These are phyloP conservation scores for Didymodactylos carnosus DNA, from an alignment of 2,888 invertebrate genomes.

Conservation along the genomic window DNA sequence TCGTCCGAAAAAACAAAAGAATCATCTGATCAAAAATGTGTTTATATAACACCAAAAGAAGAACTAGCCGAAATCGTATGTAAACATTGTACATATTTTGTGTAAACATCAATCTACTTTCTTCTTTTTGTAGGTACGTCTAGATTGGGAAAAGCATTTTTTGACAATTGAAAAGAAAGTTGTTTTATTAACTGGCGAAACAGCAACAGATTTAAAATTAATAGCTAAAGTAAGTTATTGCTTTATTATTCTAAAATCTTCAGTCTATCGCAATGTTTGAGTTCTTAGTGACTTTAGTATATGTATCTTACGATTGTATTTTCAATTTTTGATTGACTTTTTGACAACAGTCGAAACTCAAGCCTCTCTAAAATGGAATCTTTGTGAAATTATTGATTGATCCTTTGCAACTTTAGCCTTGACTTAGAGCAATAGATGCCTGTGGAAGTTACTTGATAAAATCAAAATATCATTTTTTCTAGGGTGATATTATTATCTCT, in stretches of 20 bases:
- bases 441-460: too few relatives aligned
- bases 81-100: background rate
- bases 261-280: background rate
- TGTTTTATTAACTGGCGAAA: conserved; percentile 82
- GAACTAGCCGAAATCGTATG: conserved; percentile 51
- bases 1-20: conserved; percentile 39
- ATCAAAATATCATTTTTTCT: conserved; percentile 36
- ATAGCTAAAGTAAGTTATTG: conserved; percentile 38
- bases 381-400: too few relatives aligned
- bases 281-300: too few relatives aligned
- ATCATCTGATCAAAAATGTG: conserved; percentile 47
- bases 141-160: conserved; percentile 1
- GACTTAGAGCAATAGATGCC: background rate
- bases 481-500: conserved; percentile 76
- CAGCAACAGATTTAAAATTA: conserved; percentile 80
- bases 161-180: conserved; percentile 40
- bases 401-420: background rate
- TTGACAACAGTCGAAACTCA: too few relatives aligned
- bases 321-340: too few relatives aligned
- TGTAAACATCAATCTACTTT: background rate
- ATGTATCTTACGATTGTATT: too few relatives aligned
- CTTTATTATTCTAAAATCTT: background rate
- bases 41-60: conserved; percentile 81
- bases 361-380: too few relatives aligned
- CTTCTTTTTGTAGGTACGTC: background rate